These are phyloP conservation scores for Ammospiza maritima DNA, from an alignment of 2,797 vertebrate genomes.

Conservation along the genomic window DNA sequence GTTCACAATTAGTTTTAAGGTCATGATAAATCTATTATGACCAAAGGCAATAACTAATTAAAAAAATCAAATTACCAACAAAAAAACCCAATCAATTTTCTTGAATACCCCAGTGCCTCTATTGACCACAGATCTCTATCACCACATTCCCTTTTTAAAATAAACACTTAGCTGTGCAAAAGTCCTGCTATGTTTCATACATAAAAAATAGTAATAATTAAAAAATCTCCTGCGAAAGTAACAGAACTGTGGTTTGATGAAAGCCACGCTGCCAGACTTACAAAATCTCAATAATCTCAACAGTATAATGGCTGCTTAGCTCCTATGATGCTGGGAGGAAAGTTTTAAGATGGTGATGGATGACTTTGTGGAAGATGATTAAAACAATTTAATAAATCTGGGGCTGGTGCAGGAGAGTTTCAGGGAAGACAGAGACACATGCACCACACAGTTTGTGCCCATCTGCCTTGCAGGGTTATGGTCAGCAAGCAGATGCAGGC, in stretches of 20 bases:
- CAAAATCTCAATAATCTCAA: slow-evolving; percentile 22
- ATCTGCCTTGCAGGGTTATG: background rate
- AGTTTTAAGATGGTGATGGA: slow-evolving; percentile 2
- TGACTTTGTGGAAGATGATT: background rate
- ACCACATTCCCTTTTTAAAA: background rate
- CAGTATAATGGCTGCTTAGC: slow-evolving; percentile 17
- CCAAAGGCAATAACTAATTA: slow-evolving; percentile 3
- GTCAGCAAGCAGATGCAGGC: background rate
- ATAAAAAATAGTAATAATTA: background rate
- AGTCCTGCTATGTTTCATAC: background rate
- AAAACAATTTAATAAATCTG: slow-evolving; percentile 10
- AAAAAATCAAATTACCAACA: background rate
- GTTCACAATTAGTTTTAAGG: background rate
- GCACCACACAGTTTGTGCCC: background rate
- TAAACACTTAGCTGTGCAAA: background rate
- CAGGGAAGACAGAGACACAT: background rate
- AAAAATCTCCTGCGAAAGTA: background rate
- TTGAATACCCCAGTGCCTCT: background rate
- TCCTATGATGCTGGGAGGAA: background rate
- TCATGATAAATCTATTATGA: background rate
- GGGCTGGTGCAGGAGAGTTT: background rate
- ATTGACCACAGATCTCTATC: background rate
- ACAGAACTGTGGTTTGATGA: background rate
- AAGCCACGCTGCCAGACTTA: background rate
- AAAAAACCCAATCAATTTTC: background rate